These are phyloP conservation scores for Linnaemya vulpina DNA, from an alignment of 2,888 invertebrate species.

Conservation along the genomic window DNA sequence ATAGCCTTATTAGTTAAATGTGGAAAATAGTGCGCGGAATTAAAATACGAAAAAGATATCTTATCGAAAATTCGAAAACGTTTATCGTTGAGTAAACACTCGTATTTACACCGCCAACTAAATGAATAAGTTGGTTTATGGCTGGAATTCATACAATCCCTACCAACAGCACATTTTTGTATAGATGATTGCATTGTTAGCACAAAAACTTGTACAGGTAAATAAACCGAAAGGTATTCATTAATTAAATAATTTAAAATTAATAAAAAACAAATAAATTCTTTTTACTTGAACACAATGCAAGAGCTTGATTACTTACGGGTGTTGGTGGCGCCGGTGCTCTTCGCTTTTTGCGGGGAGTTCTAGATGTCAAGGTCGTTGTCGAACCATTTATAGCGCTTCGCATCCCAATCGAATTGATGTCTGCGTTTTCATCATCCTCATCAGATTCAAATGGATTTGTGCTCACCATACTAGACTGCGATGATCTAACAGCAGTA, in stretches of 20 bases:
- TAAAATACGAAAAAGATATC: slow-evolving; percentile 16
- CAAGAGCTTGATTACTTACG: slow-evolving; percentile 53
- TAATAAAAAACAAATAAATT: neutral
- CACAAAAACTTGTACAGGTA: slow-evolving; percentile 28
- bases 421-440: slow-evolving; percentile 75
- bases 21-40: neutral
- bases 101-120: slow-evolving; percentile 3
- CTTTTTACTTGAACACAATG: neutral
- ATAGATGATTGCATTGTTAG: slow-evolving; percentile 28
- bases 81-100: slow-evolving; percentile 60
- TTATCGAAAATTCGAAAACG: slow-evolving; percentile 38
- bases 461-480: slow-evolving; percentile 85
- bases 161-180: slow-evolving; percentile 19
- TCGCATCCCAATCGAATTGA: slow-evolving; percentile 66
- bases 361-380: slow-evolving; percentile 80
- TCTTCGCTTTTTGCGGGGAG: slow-evolving; percentile 86
- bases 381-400: slow-evolving; percentile 72
- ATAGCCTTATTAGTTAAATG: neutral
- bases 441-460: slow-evolving; percentile 85
- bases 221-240: neutral
- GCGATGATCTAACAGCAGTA: slow-evolving; percentile 83
- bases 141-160: neutral
- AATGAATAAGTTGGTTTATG: neutral
- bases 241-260: neutral
- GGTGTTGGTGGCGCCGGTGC: slow-evolving; percentile 85